Conservation (phyloP, 2,113 vertebrate species). For the Gadus macrocephalus region DNA sequence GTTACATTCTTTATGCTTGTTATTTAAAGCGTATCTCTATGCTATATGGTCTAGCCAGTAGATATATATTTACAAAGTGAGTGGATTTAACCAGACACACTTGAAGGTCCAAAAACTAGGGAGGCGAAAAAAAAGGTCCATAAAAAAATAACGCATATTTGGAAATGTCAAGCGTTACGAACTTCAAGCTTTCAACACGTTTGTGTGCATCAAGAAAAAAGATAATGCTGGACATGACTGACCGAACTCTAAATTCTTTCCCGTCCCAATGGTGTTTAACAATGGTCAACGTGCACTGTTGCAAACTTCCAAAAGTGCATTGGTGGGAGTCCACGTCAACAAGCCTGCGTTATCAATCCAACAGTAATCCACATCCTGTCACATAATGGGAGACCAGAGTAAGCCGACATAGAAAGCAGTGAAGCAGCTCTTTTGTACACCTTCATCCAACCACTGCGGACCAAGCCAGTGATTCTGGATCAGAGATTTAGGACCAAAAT, state of each 20-base stretch:
- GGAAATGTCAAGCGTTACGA: conserved; percentile 42
- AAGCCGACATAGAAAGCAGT: background rate
- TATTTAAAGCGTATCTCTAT: conserved; percentile 36
- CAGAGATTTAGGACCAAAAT: no score
- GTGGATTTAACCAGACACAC: conserved; percentile 32
- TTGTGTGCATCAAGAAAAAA: conserved; percentile 14
- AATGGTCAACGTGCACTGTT: conserved; percentile 9
- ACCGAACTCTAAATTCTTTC: conserved; percentile 11
- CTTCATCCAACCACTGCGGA: no score
- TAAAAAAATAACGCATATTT: conserved; percentile 41
- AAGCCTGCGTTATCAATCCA: background rate
- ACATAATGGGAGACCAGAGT: background rate
- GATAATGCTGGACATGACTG: conserved; percentile 14
- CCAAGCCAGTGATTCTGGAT: no score
- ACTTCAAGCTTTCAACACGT: conserved; percentile 37
- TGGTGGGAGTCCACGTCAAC: conserved; percentile 27
- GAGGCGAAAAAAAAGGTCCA: background rate
- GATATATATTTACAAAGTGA: conserved; percentile 31
- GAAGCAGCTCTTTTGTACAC: no score
- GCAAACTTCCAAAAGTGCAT: conserved; percentile 5
- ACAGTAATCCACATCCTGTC: background rate
- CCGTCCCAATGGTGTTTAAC: background rate
- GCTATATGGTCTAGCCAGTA: conserved; percentile 17
- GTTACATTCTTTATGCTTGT: conserved; percentile 56
- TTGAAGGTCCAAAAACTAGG: conserved; percentile 15